Conservation (phyloP, 2,888 invertebrate species). For the Eupithecia subfuscata region DNA sequence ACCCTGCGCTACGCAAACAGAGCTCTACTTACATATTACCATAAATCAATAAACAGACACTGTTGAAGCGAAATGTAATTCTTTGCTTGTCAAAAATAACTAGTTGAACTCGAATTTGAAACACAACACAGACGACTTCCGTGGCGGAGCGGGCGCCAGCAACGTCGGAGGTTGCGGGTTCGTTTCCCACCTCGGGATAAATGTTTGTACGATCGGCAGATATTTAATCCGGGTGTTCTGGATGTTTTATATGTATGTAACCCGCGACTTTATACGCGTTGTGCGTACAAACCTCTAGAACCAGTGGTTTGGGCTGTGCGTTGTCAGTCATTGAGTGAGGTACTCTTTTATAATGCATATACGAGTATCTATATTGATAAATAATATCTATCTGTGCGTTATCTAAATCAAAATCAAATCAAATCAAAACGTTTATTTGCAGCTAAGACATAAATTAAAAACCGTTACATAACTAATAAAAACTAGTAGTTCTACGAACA, state of each 20-base stretch:
- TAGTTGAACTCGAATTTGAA: not conserved
- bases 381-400: too few relatives aligned
- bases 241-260: not conserved
- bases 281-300: too few relatives aligned
- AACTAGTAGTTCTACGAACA: too few relatives aligned
- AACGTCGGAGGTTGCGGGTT: not conserved
- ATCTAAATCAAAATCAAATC: too few relatives aligned
- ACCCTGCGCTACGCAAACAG: constrained; percentile 20
- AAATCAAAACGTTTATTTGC: too few relatives aligned
- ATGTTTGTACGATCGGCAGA: not conserved
- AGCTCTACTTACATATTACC: constrained; percentile 52
- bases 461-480: too few relatives aligned
- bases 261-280: too few relatives aligned
- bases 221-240: not conserved
- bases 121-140: not conserved
- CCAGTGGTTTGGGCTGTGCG: too few relatives aligned
- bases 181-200: not conserved
- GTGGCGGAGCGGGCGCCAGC: not conserved
- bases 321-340: too few relatives aligned
- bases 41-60: constrained; percentile 65
- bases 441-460: too few relatives aligned
- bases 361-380: too few relatives aligned
- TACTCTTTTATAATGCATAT: too few relatives aligned
- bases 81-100: constrained; percentile 17
- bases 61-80: constrained; percentile 35